Base-by-base conservation (phyloP, 2,888 invertebrate genomes). In the Dendrolimus pini region DNA sequence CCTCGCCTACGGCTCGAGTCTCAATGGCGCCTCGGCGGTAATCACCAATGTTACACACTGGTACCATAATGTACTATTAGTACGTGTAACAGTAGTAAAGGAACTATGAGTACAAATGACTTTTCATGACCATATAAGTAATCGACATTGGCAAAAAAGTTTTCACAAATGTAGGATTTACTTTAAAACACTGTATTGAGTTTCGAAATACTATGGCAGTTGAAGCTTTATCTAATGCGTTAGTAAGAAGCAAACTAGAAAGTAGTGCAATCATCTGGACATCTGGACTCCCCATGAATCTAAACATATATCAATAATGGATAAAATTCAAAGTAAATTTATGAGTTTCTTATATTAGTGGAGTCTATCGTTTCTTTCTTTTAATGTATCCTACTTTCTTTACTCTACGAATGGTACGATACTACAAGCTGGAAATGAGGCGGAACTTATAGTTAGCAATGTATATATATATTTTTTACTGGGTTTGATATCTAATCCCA, bases 301-400 rank as follows among this genome's bases (percentile, higher is more conserved):
- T 1, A 59, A 59, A 55, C 56, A 59, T 10, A 42, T 12, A 13
- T 41, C 58, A 6, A 59, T 63, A 59, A 1, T 63, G 3, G 63
- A 63, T 41, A 55, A 57, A 7, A 54, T 63, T 3, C 60, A 63
- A 55, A 63, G 60, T 30, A 63, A 61, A 54, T 63, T 60, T 53
- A 13, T 52, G 7, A 60, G 60, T 52, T 52, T 42, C 13, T 54
- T 47, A 41, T 41, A 42, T 47, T 8, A 54, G 54, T 13, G 61
- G 61, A 9, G 56, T 60, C 7, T 63, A 63, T 47, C 60, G 61
- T 7, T 59, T 54, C 13, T 61, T 57, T 53, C 61, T 59, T 0
- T 42, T 59, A 14, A 56, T 61, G 53, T 63, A 63, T 55, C 61
- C 63, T 8, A 60, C 61, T 47, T 42, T 60, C 41, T 61, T 60